Conservation (phyloP, 2,797 vertebrate genomes). For the Eremophila alpestris region DNA sequence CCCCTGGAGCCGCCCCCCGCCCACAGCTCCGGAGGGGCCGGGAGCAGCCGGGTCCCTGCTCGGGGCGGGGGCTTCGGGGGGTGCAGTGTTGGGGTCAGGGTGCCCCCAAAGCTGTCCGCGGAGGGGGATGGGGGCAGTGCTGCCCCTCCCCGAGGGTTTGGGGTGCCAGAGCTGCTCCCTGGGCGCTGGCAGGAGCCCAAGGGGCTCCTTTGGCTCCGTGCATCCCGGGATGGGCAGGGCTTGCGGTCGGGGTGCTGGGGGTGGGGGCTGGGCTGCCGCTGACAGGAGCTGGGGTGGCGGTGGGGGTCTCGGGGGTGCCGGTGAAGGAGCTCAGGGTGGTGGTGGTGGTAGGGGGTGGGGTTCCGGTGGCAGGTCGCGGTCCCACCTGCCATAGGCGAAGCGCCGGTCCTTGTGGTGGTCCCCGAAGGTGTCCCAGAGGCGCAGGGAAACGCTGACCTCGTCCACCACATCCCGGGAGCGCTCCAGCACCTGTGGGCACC, state of each 20-base stretch:
- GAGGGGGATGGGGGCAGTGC: too few species aligned
- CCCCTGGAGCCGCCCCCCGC: neutral
- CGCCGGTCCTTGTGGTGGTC: conserved; percentile 97
- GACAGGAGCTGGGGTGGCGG: too few species aligned
- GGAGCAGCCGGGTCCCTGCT: neutral
- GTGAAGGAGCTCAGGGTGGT: neutral
- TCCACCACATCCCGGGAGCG: conserved; percentile 97
- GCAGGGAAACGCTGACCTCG: conserved; percentile 94
- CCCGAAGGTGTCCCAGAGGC: conserved; percentile 98
- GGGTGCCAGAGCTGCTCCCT: neutral
- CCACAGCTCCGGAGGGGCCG: neutral
- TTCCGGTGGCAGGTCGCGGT: neutral
- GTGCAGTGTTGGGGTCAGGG: too few species aligned
- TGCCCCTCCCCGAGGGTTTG: neutral
- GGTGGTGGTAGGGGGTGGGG: neutral
- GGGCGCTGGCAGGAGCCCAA: neutral
- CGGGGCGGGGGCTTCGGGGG: neutral
- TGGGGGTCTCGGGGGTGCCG: neutral
- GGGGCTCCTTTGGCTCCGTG: neutral
- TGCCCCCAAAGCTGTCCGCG: neutral
- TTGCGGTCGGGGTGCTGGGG: too few species aligned
- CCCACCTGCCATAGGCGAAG: conserved; percentile 93
- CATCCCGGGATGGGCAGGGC: neutral
- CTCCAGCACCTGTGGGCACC: conserved; percentile 85
- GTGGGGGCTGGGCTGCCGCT: neutral